These are phyloP conservation scores for Ischnura elegans DNA, from an alignment of 2,888 invertebrate genomes.

Conservation along the genomic window DNA sequence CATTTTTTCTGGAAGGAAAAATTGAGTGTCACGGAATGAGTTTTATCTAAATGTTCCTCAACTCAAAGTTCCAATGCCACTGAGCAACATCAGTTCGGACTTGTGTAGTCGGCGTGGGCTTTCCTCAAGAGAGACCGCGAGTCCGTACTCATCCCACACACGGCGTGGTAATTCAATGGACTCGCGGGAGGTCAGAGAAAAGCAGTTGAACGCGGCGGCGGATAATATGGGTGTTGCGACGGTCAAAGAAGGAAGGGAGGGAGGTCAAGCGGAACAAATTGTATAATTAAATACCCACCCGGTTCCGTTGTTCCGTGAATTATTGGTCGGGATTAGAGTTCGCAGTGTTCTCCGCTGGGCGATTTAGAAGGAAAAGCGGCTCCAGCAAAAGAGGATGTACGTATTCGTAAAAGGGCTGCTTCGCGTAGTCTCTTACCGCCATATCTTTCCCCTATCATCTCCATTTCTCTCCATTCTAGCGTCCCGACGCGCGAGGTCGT, in stretches of 20 bases:
- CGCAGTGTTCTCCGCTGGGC: no score
- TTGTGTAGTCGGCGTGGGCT: neutral
- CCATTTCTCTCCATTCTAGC: neutral
- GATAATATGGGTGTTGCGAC: neutral
- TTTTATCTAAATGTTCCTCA: no score
- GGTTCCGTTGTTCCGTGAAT: slow-evolving; percentile 54
- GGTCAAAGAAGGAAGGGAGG: neutral
- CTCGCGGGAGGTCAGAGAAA: neutral
- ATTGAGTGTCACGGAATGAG: no score
- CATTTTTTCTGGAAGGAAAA: no score
- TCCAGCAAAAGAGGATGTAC: neutral
- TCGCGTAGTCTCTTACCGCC: neutral
- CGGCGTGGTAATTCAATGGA: slow-evolving; percentile 34
- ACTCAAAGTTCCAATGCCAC: neutral
- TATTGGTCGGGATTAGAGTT: neutral
- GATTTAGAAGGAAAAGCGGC: neutral
- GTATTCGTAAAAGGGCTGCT: neutral
- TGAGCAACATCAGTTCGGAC: neutral
- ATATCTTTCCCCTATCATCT: neutral
- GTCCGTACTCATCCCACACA: neutral
- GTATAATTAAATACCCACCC: slow-evolving; percentile 56
- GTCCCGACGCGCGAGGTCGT: neutral
- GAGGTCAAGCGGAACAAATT: slow-evolving; percentile 61
- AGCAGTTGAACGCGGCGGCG: neutral
- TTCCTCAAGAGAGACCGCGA: neutral